phyloP scores from a whole-genome alignment of 23 tunicate genomes.

The Phallusia fumigata region DNA sequence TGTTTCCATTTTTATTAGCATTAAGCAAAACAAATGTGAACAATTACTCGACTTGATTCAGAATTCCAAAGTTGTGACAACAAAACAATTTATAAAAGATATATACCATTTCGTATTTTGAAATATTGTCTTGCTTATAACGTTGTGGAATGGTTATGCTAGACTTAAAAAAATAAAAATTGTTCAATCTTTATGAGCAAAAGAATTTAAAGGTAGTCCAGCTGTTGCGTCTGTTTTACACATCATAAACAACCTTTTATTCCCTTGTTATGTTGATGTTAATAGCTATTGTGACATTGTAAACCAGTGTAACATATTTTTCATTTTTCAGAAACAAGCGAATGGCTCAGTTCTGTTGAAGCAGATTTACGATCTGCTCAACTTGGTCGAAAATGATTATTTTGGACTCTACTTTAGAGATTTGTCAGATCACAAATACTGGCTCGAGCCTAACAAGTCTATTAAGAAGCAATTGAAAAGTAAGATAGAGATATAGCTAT shows the following conservation, averaged over 20 bases:
- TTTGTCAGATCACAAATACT: constrained; percentile 52
- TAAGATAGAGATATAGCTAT: background rate
- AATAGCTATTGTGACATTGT: background rate
- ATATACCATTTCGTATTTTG: background rate
- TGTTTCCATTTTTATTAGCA: too few relatives aligned
- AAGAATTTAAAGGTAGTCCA: too few relatives aligned
- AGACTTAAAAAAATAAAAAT: too few relatives aligned
- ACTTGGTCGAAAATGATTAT: constrained; percentile 83
- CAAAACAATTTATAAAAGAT: too few relatives aligned
- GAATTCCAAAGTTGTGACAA: too few relatives aligned
- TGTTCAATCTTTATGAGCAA: too few relatives aligned
- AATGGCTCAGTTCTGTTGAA: constrained; percentile 59
- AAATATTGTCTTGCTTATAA: too few relatives aligned
- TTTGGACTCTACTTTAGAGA: constrained; percentile 86
- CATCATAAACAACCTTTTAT: background rate
- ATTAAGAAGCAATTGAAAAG: constrained; percentile 92
- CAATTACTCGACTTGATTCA: too few relatives aligned
- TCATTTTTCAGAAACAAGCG: constrained; percentile 70
- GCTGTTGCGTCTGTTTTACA: too few relatives aligned
- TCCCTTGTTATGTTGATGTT: background rate
- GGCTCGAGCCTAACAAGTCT: constrained; percentile 93
- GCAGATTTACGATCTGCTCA: constrained; percentile 82
- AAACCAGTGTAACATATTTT: background rate
- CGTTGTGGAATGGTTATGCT: too few relatives aligned
- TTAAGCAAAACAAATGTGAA: too few relatives aligned